A percentile compares a stretch with the other conserved stretches of the same genome.
These are phyloP conservation scores for Lycocerus yunnanus DNA, from an alignment of 2,888 invertebrate genomes.

Conservation along the genomic window DNA sequence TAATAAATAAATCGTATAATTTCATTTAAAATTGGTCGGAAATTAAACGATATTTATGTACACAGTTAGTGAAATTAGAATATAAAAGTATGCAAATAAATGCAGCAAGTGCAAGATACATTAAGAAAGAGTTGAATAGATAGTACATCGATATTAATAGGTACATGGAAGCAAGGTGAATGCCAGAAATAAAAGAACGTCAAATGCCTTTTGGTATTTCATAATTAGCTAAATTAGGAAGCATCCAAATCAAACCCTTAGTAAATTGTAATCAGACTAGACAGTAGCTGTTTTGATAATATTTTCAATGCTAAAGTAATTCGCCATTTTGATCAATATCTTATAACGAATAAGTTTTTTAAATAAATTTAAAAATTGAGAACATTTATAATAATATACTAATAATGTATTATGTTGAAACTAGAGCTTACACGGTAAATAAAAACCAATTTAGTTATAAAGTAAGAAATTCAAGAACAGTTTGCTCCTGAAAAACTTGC, in stretches of 20 bases:
- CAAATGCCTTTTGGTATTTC: slow-evolving; percentile 7
- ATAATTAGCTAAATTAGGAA: slow-evolving; percentile 50
- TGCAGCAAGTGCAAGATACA: slow-evolving; percentile 20
- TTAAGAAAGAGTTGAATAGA: slow-evolving; percentile 3
- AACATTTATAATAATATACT: too few relatives aligned
- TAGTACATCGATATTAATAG: slow-evolving; percentile 15
- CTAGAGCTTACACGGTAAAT: too few relatives aligned
- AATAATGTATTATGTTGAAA: too few relatives aligned
- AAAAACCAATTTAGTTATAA: too few relatives aligned
- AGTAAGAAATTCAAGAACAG: too few relatives aligned
- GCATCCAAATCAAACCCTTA: slow-evolving; percentile 52
- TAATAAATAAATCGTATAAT: background rate
- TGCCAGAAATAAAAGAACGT: slow-evolving; percentile 14
- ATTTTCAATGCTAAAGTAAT: background rate
- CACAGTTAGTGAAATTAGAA: slow-evolving; percentile 26
- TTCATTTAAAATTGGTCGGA: background rate
- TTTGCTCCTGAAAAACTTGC: background rate
- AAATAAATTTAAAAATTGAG: too few relatives aligned
- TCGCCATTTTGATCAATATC: too few relatives aligned
- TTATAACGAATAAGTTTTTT: too few relatives aligned
- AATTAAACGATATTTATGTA: background rate
- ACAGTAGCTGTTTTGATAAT: background rate
- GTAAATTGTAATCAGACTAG: slow-evolving; percentile 51
- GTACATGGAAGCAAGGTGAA: slow-evolving; percentile 24
- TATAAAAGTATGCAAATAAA: slow-evolving; percentile 15